These are phyloP conservation scores for Lutjanus campechanus DNA, from an alignment of 2,797 vertebrate genomes.

Conservation along the genomic window DNA sequence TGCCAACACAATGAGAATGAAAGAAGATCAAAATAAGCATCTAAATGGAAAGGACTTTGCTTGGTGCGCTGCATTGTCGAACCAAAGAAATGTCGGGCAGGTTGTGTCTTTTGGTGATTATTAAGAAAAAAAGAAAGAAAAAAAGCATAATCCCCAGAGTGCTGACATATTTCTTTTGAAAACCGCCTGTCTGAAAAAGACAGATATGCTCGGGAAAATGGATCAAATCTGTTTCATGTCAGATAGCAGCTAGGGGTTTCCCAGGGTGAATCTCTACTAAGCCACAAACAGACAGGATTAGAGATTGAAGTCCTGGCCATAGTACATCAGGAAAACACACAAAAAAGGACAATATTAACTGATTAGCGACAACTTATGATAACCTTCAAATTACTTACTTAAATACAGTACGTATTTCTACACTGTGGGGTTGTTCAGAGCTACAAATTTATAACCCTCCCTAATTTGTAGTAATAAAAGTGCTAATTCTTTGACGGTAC, in stretches of 20 bases:
- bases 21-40: slow-evolving; percentile 73
- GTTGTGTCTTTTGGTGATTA: slow-evolving; percentile 75
- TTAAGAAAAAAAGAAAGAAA: slow-evolving; percentile 40
- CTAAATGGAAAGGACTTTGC: slow-evolving; percentile 65
- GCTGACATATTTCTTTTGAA: slow-evolving; percentile 80
- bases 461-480: slow-evolving; percentile 47
- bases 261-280: slow-evolving; percentile 68
- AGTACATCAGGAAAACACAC: slow-evolving; percentile 48
- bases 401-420: neutral
- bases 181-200: slow-evolving; percentile 70
- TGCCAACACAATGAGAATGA: slow-evolving; percentile 56
- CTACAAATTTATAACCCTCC: neutral
- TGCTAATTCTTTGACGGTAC: slow-evolving; percentile 37
- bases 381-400: slow-evolving; percentile 57
- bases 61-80: slow-evolving; percentile 28
- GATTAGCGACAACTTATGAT: slow-evolving; percentile 58
- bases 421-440: neutral
- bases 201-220: slow-evolving; percentile 71
- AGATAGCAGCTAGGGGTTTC: slow-evolving; percentile 69
- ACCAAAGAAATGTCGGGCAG: slow-evolving; percentile 65
- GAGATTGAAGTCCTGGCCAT: slow-evolving; percentile 54
- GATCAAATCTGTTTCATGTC: slow-evolving; percentile 79
- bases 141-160: slow-evolving; percentile 73
- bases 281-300: slow-evolving; percentile 71
- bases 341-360: slow-evolving; percentile 46